Evolutionary conservation across 2,797 vertebrate genomes (phyloP).

Genomic region (Valencia hispanica): DNA sequence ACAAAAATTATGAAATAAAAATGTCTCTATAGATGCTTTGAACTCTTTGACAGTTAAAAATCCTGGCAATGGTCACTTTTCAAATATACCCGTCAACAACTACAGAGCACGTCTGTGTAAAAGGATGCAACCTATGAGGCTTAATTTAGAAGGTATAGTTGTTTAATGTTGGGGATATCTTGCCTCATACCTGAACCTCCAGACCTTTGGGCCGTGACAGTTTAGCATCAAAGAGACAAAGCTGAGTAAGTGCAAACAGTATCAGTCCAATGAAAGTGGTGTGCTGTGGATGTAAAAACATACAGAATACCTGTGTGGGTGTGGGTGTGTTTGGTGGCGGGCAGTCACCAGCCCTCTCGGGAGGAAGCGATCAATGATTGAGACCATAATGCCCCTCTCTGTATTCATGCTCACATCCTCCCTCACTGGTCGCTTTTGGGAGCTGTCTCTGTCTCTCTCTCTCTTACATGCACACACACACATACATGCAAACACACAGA

Average conservation of each 20-base stretch:
- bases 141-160: background rate
- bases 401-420: constrained; percentile 84
- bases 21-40: background rate
- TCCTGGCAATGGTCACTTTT: background rate
- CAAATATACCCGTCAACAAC: background rate
- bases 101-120: background rate
- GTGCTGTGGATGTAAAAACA: constrained; percentile 60
- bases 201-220: background rate
- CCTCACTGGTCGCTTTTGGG: constrained; percentile 74
- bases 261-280: constrained; percentile 15
- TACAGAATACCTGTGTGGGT: constrained; percentile 19
- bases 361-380: constrained; percentile 85
- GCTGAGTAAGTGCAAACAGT: constrained; percentile 48
- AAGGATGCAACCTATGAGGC: background rate
- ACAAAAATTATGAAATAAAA: no score
- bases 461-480: constrained; percentile 46
- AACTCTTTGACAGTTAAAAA: background rate
- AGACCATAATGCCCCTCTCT: constrained; percentile 85
- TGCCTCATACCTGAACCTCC: background rate
- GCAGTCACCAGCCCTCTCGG: constrained; percentile 67
- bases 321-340: constrained; percentile 40
- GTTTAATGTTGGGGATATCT: background rate
- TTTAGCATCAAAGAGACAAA: constrained; percentile 17
- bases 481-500: constrained; percentile 55
- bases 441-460: constrained; percentile 47